A percentile compares a stretch with the other conserved stretches of the same genome.
phyloP scores from a whole-genome alignment of 1,140 invertebrate genomes.

The Maniola jurtina region DNA sequence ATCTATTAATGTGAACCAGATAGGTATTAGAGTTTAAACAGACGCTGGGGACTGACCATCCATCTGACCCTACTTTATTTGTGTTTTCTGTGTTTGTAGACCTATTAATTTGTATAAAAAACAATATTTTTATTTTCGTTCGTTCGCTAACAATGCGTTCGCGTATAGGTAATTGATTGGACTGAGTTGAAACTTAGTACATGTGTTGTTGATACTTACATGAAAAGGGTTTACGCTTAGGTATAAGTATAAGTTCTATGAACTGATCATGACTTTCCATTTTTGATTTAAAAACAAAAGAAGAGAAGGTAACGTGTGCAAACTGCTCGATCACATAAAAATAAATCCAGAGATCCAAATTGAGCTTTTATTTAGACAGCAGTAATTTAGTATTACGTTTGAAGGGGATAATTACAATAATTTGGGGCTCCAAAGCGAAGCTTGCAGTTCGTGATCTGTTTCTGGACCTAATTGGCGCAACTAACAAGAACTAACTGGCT shows the following conservation, averaged over 20 bases:
- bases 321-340: not conserved
- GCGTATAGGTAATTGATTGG: not conserved
- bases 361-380: slow-evolving; percentile 9
- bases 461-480: slow-evolving; percentile 3
- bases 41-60: too few species aligned
- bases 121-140: not conserved
- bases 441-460: not conserved
- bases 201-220: too few species aligned
- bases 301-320: not conserved
- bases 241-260: too few species aligned
- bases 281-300: not conserved
- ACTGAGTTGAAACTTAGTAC: too few species aligned
- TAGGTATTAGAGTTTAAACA: too few species aligned
- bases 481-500: slow-evolving; percentile 2
- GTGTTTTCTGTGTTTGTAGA: not conserved
- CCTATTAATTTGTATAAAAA: not conserved
- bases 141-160: not conserved
- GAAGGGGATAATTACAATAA: slow-evolving; percentile 14
- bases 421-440: slow-evolving; percentile 1
- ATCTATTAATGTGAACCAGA: too few species aligned
- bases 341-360: not conserved
- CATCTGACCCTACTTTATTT: too few species aligned
- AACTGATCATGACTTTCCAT: too few species aligned
- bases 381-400: slow-evolving; percentile 7
- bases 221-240: too few species aligned